Evolutionary conservation across 2,113 vertebrate genomes (phyloP), one percentile per base, ranked within the genome.

Genomic region (Sturnus vulgaris): DNA sequence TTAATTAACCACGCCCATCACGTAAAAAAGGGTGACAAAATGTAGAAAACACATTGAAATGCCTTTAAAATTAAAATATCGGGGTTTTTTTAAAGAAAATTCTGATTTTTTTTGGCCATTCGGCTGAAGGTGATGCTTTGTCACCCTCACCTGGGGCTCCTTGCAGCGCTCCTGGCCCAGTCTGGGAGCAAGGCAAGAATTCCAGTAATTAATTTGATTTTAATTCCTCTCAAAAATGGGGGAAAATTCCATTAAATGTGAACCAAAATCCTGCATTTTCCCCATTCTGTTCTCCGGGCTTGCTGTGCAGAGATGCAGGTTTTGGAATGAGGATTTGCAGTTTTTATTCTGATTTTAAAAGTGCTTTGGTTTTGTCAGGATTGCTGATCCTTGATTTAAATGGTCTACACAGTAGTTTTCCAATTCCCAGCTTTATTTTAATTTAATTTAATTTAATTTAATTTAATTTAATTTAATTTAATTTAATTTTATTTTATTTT

Each of bases 261-360:
- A 19, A 33, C 12, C 9, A 42, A 23, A 9, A 9, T 19, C 3
- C 3, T 17, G 6, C 21, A 3, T 69, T 33, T 42, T 16, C 6
- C 7, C 0, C 0, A 3, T 12, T 7, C 11, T 9, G 8, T 30
- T 4, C 33, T 12, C 11, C 42, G 7, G 31, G 12, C 14, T 61
- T 7, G 23, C n/a, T 56, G 37, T 55, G n/a, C 9, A 47, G 46
- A 22, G 21, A 22, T 47, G 46, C 20, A 13, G 27, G 1, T 3
- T 71, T 24, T 24, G 8, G 24, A 22, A 11, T 5, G 4, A 13
- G 27, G 1, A 3, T 71, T 24, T 24, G 8, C 5, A 5, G 8
- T 15, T 66, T 15, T 27, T 31, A 17, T 65, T 40, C 7, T 11
- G 79, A 15, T 50, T 83, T 72, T 15, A 85, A 61, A 61, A 6